phyloP scores from a whole-genome alignment of 2,888 invertebrate species.

The Heliconius ismenius region DNA sequence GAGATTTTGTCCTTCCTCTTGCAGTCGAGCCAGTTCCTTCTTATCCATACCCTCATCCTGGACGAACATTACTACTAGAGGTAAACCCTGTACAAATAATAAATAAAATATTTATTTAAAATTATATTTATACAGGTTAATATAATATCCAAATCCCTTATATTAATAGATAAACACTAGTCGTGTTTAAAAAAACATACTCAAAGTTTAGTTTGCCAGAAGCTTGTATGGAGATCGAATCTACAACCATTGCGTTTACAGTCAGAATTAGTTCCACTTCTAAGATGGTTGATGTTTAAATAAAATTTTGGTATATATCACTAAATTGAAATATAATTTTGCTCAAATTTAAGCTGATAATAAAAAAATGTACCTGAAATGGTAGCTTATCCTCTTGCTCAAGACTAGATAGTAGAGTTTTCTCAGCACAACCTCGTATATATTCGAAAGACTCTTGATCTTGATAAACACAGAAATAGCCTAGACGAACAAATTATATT shows the following conservation, averaged over 20 bases:
- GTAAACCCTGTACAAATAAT: slow-evolving; percentile 77
- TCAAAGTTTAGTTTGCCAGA: too few species aligned
- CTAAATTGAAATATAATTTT: not conserved
- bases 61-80: slow-evolving; percentile 94
- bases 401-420: slow-evolving; percentile 93
- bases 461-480: slow-evolving; percentile 93
- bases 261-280: too few species aligned
- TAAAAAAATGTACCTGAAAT: slow-evolving; percentile 83
- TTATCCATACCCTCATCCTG: slow-evolving; percentile 92
- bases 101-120: not conserved
- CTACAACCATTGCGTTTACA: too few species aligned
- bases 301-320: not conserved
- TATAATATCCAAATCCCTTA: too few species aligned
- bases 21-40: slow-evolving; percentile 90
- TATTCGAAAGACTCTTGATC: slow-evolving; percentile 96
- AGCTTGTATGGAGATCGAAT: too few species aligned
- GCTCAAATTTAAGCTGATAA: not conserved
- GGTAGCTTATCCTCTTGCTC: slow-evolving; percentile 94
- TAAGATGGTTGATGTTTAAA: too few species aligned
- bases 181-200: too few species aligned
- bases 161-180: too few species aligned
- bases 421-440: slow-evolving; percentile 93
- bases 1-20: slow-evolving; percentile 94
- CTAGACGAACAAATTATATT: slow-evolving; percentile 60
- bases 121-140: not conserved